Conservation (phyloP, 2,113 vertebrate species). For the Todiramphus saurophagus region DNA sequence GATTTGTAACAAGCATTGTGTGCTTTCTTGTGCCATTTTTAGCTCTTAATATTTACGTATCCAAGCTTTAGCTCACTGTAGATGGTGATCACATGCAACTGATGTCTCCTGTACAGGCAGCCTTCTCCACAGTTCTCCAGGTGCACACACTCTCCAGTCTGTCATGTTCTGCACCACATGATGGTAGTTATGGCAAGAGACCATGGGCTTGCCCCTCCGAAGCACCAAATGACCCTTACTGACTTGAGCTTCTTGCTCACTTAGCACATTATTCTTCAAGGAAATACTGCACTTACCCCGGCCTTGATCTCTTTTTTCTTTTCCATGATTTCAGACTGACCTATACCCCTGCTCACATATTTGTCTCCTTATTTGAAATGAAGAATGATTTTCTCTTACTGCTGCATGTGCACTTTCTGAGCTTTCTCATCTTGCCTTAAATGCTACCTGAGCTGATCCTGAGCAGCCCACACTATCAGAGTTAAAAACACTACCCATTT, state of each 20-base stretch:
- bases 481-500: conserved; percentile 2
- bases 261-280: not conserved
- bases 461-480: not conserved
- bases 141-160: not conserved
- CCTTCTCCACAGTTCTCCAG: not conserved
- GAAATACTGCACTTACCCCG: not conserved
- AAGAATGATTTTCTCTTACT: not conserved
- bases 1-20: not conserved
- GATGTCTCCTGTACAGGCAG: not conserved
- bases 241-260: not conserved
- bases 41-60: not conserved
- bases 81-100: not conserved
- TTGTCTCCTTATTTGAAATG: not conserved
- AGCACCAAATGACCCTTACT: not conserved
- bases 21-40: not conserved
- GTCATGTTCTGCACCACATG: not conserved
- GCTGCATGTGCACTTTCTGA: not conserved
- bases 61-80: not conserved
- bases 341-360: not conserved
- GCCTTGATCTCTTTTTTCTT: not conserved
- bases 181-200: not conserved
- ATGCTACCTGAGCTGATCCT: conserved; percentile 24
- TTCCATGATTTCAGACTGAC: not conserved
- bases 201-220: not conserved
- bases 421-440: conserved; percentile 4